Conservation (phyloP, 2,797 vertebrate species). For the Oreortyx pictus region DNA sequence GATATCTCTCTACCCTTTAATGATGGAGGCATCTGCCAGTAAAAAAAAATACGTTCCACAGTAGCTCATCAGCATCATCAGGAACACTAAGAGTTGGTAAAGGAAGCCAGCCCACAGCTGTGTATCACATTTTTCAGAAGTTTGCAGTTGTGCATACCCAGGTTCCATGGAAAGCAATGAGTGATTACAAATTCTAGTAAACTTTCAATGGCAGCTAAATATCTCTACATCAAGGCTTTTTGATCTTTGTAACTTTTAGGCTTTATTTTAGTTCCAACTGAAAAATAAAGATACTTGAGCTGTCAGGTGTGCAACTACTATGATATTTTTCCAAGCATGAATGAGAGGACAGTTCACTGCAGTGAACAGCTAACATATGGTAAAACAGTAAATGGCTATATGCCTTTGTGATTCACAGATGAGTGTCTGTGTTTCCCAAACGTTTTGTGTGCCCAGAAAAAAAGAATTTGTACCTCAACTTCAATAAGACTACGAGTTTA, state of each 20-base stretch:
- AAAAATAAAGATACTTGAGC: not conserved
- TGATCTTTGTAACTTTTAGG: not conserved
- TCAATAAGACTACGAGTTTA: not conserved
- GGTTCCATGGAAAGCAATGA: accelerated
- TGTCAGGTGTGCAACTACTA: not conserved
- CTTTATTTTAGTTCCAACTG: not conserved
- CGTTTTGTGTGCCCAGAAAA: not conserved
- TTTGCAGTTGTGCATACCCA: not conserved
- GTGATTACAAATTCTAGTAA: too few relatives aligned
- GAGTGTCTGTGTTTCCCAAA: not conserved
- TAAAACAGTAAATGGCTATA: not conserved
- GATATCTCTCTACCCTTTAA: not conserved
- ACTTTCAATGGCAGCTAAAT: not conserved
- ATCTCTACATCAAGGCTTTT: not conserved
- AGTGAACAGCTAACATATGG: not conserved
- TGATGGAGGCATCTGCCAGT: not conserved
- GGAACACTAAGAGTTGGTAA: accelerated
- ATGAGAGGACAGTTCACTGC: not conserved
- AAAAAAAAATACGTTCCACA: not conserved
- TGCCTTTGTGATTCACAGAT: not conserved
- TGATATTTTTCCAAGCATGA: not conserved
- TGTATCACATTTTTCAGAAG: not conserved
- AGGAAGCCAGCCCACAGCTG: not conserved
- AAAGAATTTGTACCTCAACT: constrained; percentile 1
- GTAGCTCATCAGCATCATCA: accelerated